Percentiles rank a stretch among this genome's conserved stretches.
phyloP scores from a whole-genome alignment of 2,113 vertebrate genomes.

The Patagioenas fasciata region DNA sequence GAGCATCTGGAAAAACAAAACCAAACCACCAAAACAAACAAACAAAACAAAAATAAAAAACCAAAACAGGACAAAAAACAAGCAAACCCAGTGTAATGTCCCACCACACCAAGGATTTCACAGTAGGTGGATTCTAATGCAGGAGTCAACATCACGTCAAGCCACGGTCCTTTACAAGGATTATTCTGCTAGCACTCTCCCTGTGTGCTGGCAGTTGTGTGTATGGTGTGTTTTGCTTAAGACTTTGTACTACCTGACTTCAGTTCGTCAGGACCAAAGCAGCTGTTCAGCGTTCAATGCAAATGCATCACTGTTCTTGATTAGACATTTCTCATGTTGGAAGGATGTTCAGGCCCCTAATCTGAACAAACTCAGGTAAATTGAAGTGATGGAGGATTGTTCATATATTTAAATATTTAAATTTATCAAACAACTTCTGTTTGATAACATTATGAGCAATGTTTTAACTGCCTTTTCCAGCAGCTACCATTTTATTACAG shows the following conservation, averaged over 20 bases:
- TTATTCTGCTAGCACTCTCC: background rate
- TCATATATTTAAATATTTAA: background rate
- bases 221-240: accelerated
- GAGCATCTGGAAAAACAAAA: background rate
- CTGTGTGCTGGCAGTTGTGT: accelerated
- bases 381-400: background rate
- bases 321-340: background rate
- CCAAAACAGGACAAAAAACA: too few relatives aligned
- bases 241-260: background rate
- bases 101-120: accelerated
- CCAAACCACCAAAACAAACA: too few relatives aligned
- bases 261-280: background rate
- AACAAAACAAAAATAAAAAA: too few relatives aligned
- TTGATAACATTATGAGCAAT: background rate
- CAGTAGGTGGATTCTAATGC: accelerated
- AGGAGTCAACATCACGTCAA: accelerated
- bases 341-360: background rate
- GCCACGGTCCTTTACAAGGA: accelerated
- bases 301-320: background rate
- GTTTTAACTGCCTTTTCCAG: background rate
- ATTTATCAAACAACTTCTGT: background rate
- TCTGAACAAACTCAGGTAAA: background rate
- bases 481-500: constrained; percentile 9
- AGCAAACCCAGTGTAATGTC: too few relatives aligned
- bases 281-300: background rate